A percentile compares a stretch with the other conserved stretches of the same genome.
Conservation (phyloP, 2,888 invertebrate genomes). For the Lithophane ornitopus region DNA sequence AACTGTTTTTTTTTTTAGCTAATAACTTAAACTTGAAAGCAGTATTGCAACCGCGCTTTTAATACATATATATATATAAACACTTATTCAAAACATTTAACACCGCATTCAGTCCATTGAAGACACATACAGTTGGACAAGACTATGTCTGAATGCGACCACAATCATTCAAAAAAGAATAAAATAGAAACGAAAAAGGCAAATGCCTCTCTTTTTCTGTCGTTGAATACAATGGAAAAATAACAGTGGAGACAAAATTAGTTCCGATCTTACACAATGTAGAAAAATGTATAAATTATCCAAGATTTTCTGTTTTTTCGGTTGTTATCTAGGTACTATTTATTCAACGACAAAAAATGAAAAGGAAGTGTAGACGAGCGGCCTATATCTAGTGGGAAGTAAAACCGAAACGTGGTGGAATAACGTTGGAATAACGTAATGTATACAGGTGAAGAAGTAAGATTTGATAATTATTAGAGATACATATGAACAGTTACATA, state of each 20-base stretch:
- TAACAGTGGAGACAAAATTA: background rate
- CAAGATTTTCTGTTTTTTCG: background rate
- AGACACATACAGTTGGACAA: slow-evolving; percentile 84
- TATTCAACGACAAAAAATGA: slow-evolving; percentile 77
- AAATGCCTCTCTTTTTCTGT: slow-evolving; percentile 76
- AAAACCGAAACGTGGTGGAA: slow-evolving; percentile 74
- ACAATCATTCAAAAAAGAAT: slow-evolving; percentile 85
- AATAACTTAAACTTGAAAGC: slow-evolving; percentile 30
- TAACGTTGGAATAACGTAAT: slow-evolving; percentile 60
- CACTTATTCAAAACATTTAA: slow-evolving; percentile 78
- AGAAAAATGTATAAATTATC: background rate
- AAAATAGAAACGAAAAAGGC: slow-evolving; percentile 81
- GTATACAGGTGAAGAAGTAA: slow-evolving; percentile 76
- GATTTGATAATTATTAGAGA: slow-evolving; percentile 67
- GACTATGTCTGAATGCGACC: slow-evolving; percentile 80
- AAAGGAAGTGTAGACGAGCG: slow-evolving; percentile 73
- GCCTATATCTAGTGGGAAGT: slow-evolving; percentile 73
- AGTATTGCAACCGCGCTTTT: slow-evolving; percentile 81
- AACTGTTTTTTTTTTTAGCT: slow-evolving; percentile 17
- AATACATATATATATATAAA: slow-evolving; percentile 59
- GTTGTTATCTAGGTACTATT: background rate
- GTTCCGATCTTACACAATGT: background rate
- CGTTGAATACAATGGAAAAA: slow-evolving; percentile 62
- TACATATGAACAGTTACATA: slow-evolving; percentile 67
- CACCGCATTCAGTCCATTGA: slow-evolving; percentile 84